Conservation (phyloP, 2,113 vertebrate species). For the Recurvirostra avosetta region DNA sequence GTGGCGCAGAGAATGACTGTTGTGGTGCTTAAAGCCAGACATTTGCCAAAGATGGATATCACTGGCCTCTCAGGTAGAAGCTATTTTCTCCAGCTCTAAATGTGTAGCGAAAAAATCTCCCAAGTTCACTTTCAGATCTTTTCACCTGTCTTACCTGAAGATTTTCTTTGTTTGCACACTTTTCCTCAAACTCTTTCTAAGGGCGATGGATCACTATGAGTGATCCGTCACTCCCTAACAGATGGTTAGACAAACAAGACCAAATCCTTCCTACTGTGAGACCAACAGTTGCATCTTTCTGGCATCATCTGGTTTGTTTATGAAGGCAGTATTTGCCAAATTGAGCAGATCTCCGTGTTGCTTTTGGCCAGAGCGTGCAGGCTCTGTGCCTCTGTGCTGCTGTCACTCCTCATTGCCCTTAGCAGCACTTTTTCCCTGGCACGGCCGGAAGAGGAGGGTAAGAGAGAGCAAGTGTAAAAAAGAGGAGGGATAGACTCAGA, state of each 20-base stretch:
- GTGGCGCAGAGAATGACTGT: slow-evolving; percentile 95
- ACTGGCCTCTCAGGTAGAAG: slow-evolving; percentile 97
- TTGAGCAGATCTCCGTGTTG: neutral
- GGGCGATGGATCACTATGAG: accelerated
- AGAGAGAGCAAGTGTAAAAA: neutral
- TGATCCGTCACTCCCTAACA: accelerated
- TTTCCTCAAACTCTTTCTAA: neutral
- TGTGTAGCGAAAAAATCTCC: neutral
- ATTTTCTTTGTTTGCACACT: accelerated
- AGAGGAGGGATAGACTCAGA: neutral
- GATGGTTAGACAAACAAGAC: neutral
- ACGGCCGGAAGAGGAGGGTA: accelerated
- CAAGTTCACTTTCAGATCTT: neutral
- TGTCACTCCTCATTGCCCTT: accelerated
- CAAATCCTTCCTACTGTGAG: neutral
- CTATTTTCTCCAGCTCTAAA: slow-evolving; percentile 73
- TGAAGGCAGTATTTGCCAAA: neutral
- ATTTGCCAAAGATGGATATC: slow-evolving; percentile 96
- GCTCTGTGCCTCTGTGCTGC: accelerated
- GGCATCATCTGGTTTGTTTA: neutral
- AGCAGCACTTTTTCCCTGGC: accelerated
- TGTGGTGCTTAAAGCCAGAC: slow-evolving; percentile 93
- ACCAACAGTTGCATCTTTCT: neutral
- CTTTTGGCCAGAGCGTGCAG: neutral
- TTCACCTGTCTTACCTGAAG: too few species aligned